Evolutionary conservation across 2,113 vertebrate genomes (phyloP).

Genomic region (Morphnarchus princeps): DNA sequence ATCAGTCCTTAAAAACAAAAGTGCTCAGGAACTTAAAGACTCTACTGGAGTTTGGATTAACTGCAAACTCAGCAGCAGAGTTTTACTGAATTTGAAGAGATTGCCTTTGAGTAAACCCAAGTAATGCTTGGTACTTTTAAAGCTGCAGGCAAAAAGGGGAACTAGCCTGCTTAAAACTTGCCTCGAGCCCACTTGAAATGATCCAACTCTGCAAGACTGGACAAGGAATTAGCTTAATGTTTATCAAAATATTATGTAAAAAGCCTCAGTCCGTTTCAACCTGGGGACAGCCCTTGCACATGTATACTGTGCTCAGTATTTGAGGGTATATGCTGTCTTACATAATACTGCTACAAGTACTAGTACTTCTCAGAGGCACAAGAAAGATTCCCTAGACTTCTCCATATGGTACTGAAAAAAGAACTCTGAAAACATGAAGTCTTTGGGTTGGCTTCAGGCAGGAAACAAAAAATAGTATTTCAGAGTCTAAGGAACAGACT

Average conservation of each 20-base stretch:
- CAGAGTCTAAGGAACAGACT: background rate
- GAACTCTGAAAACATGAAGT: background rate
- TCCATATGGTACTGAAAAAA: background rate
- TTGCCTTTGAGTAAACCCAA: background rate
- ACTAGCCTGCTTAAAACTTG: background rate
- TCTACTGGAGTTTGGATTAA: background rate
- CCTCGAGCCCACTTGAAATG: background rate
- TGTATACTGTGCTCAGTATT: background rate
- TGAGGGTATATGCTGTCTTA: background rate
- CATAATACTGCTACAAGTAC: background rate
- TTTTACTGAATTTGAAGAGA: background rate
- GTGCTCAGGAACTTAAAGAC: background rate
- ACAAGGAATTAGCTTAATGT: background rate
- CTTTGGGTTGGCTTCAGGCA: background rate
- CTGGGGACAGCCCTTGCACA: background rate
- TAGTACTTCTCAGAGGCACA: background rate
- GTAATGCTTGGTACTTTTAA: background rate
- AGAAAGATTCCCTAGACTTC: accelerated
- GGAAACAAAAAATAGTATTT: background rate
- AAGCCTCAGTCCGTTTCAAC: background rate
- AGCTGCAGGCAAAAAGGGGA: background rate
- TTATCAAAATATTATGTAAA: background rate
- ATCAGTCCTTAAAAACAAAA: background rate
- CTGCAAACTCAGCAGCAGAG: background rate
- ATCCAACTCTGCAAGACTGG: background rate